Base-by-base conservation (phyloP, 2,113 vertebrate genomes). In the Crotalus helleri region DNA sequence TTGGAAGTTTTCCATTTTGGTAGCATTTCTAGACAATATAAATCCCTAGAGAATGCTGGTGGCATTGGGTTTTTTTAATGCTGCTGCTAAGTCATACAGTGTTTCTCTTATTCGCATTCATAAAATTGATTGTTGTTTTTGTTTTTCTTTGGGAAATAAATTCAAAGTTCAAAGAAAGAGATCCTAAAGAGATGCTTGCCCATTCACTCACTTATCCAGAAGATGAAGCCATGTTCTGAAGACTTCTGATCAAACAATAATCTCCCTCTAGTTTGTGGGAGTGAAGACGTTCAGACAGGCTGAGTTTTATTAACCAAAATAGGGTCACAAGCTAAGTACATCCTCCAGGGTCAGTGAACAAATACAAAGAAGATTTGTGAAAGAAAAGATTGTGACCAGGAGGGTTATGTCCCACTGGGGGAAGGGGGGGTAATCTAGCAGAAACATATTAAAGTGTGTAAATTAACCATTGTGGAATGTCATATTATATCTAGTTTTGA, bases 321-420 rank as follows among this genome's bases (percentile, higher is more conserved):
- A 96, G 96, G 97, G 98, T 98, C 97, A 98, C 96, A 98, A 98
- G 98, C 98, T 98, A 98, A 98, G 97, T 95, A 97, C 97, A 97
- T 93, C 96, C 17, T 95, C 94, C 88, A 91, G 97, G 98, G 97
- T 98, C 98, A 98, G 93, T 92, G 97, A 98, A 93, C 97, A 98
- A 97, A 97, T 94, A 97, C 97, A 97, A 97, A 97, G 97, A 97
- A 96, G 96, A 97, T 97, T 97, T 97, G 94, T 94, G 94, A 97
- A 97, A 98, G 98, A 98, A 97, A 98, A 97, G 93, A 93, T 96
- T 91, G 95, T 94, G 94, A 95, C 92, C 92, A 94, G 95, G 97
- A 94, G 96, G 96, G 94, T 92, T 86, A 94, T 90, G 92, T 97
- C 96, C 97, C 94, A 87, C 92, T 94, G 97, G 94, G 17, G 74